Conservation (phyloP, 2,797 vertebrate species). For the Microtus obscurus region DNA sequence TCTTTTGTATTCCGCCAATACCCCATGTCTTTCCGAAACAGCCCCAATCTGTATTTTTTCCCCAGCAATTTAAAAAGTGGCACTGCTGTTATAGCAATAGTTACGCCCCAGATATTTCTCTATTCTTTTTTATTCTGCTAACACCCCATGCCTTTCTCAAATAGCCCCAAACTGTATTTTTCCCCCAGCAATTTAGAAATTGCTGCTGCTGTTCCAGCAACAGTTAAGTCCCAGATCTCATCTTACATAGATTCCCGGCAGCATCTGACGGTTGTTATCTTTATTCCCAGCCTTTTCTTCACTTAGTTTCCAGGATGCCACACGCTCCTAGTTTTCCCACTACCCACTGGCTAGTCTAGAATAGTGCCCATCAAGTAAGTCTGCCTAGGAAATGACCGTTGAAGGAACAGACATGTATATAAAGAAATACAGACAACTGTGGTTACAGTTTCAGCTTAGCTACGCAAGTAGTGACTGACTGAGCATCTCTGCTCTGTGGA, state of each 20-base stretch:
- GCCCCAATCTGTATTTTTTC: not conserved
- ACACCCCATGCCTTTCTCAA: conserved; percentile 45
- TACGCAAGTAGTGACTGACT: not conserved
- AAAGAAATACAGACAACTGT: not conserved
- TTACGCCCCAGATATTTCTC: conserved; percentile 32
- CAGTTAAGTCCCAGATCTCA: not conserved
- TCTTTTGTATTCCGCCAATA: not conserved
- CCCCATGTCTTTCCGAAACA: conserved; percentile 54
- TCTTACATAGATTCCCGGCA: conserved; percentile 9
- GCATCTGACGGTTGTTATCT: conserved; percentile 28
- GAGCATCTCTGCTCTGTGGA: conserved; percentile 16
- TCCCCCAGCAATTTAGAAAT: not conserved
- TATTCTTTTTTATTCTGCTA: conserved; percentile 1
- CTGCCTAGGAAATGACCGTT: not conserved
- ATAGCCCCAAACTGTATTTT: not conserved
- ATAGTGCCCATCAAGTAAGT: not conserved
- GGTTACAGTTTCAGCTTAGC: conserved; percentile 9
- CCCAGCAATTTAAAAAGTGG: conserved; percentile 39
- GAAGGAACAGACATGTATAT: not conserved
- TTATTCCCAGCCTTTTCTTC: conserved; percentile 40
- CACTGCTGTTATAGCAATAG: not conserved
- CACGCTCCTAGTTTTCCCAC: not conserved
- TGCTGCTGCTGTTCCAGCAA: not conserved
- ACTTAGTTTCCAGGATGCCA: conserved; percentile 42
- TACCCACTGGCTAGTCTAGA: conserved; percentile 51